Evolutionary conservation across 2,113 vertebrate genomes (phyloP).

Genomic region (Sturnus vulgaris): DNA sequence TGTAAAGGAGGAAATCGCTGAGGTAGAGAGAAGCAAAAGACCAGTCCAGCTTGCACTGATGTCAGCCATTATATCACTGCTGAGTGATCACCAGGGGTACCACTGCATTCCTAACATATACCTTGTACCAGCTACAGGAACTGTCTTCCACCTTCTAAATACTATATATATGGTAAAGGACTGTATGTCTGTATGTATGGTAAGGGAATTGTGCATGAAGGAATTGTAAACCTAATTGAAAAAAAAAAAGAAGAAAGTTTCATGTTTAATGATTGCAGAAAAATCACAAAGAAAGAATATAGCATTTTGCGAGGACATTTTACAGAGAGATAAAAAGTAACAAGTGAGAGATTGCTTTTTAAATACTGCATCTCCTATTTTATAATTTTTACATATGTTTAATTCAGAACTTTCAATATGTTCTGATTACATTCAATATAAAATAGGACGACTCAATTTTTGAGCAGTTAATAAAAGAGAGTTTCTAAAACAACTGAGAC

Average conservation of each 20-base stretch:
- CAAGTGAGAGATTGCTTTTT: not conserved
- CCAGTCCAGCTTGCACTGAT: rapidly evolving
- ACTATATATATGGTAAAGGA: no score
- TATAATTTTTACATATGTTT: not conserved
- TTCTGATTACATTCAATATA: not conserved
- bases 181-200: no score
- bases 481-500: not conserved
- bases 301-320: not conserved
- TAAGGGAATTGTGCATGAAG: not conserved
- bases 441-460: not conserved
- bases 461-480: constrained; percentile 8
- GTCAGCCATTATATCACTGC: not conserved
- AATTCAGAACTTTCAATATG: not conserved
- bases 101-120: not conserved
- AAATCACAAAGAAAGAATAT: not conserved
- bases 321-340: not conserved
- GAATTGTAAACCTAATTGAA: not conserved
- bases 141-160: not conserved
- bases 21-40: not conserved
- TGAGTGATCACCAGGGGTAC: not conserved
- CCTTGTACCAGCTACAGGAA: not conserved
- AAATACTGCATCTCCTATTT: not conserved
- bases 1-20: not conserved
- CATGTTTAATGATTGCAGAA: not conserved
- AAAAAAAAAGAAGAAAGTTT: rapidly evolving